Percentiles rank a stretch among this genome's conserved stretches.
phyloP scores from a whole-genome alignment of 2,888 invertebrate species.

The Erebia ligea region DNA sequence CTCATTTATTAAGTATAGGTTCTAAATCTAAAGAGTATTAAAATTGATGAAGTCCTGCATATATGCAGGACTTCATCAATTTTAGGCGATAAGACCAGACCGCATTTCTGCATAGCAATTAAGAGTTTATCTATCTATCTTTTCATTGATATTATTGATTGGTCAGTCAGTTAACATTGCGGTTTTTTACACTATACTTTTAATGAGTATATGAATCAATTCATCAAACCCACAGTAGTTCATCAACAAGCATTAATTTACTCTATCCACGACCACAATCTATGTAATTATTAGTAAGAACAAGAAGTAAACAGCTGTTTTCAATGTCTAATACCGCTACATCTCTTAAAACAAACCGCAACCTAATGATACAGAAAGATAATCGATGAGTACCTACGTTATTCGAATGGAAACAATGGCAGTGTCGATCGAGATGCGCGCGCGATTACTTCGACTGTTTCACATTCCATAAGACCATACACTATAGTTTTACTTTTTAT shows the following conservation, averaged over 20 bases:
- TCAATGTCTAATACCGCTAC: constrained; percentile 39
- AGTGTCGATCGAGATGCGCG: constrained; percentile 45
- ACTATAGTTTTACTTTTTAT: constrained; percentile 3
- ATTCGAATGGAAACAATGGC: constrained; percentile 42
- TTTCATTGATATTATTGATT: no score
- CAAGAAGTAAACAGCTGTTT: constrained; percentile 11
- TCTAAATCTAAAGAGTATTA: no score
- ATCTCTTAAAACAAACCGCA: constrained; percentile 37
- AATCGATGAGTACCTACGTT: constrained; percentile 47
- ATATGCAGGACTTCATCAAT: no score
- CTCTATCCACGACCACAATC: neutral
- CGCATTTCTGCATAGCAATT: no score
- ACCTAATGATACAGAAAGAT: constrained; percentile 37
- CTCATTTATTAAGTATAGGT: no score
- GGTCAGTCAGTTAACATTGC: no score
- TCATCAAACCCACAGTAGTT: neutral
- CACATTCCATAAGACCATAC: constrained; percentile 10
- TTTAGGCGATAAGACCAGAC: no score
- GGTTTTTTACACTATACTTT: no score
- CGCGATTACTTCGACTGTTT: constrained; percentile 37
- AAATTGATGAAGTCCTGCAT: no score
- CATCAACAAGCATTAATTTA: neutral
- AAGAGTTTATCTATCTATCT: no score
- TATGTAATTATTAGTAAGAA: neutral
- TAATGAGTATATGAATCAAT: neutral